Percentiles rank a stretch among this genome's conserved stretches.
These are phyloP conservation scores for Nanorana parkeri DNA, from an alignment of 2,113 vertebrate genomes.

Conservation along the genomic window DNA sequence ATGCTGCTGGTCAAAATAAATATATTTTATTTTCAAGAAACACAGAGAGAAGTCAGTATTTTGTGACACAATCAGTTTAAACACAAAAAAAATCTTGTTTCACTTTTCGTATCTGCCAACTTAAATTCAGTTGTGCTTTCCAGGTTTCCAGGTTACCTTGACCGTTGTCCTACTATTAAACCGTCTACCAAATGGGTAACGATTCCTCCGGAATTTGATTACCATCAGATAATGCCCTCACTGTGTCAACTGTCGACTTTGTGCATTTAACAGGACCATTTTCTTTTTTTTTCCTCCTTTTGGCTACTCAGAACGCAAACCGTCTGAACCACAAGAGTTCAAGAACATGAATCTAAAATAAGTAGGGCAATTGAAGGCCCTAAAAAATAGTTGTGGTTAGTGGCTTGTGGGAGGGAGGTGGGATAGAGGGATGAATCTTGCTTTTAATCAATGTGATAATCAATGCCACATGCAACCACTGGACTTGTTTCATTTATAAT, in stretches of 20 bases:
- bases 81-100: neutral
- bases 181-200: neutral
- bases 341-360: constrained; percentile 69
- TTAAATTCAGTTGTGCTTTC: constrained; percentile 14
- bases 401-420: constrained; percentile 69
- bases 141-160: constrained; percentile 41
- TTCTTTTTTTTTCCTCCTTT: constrained; percentile 58
- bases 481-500: constrained; percentile 44
- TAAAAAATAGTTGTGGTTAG: constrained; percentile 81
- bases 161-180: neutral
- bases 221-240: constrained; percentile 60
- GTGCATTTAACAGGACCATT: constrained; percentile 60
- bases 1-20: no score
- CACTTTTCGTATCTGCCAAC: constrained; percentile 1
- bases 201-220: constrained; percentile 22
- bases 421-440: constrained; percentile 69
- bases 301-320: constrained; percentile 72
- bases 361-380: constrained; percentile 70
- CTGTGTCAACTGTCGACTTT: constrained; percentile 46
- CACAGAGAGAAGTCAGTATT: no score
- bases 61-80: no score
- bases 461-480: constrained; percentile 71
- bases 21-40: no score
- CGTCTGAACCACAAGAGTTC: constrained; percentile 75
- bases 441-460: constrained; percentile 90